Conservation (phyloP, 2,888 invertebrate species). For the Macroteleia sp. region DNA sequence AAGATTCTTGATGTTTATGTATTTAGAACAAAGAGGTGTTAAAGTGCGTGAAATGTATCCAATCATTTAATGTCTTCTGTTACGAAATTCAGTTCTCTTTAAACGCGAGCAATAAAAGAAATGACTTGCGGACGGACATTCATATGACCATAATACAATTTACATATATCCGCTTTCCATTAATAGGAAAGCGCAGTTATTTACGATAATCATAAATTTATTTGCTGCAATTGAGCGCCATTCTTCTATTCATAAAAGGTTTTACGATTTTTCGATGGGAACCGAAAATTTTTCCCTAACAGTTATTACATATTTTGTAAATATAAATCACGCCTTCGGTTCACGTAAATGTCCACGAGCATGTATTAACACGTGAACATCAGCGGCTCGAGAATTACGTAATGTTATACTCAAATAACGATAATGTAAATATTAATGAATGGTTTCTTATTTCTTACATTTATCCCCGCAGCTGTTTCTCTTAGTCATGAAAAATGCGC, state of each 20-base stretch:
- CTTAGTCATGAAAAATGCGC: neutral
- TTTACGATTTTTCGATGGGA: constrained; percentile 28
- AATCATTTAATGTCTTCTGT: constrained; percentile 14
- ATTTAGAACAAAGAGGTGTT: no score
- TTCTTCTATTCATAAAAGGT: constrained; percentile 17
- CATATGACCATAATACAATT: constrained; percentile 30
- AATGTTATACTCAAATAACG: constrained; percentile 5
- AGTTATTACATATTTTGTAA: constrained; percentile 15
- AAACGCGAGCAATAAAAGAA: neutral
- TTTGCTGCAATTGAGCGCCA: neutral
- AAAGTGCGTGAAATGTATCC: constrained; percentile 29
- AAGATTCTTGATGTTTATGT: neutral
- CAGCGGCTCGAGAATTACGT: constrained; percentile 4
- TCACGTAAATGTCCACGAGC: constrained; percentile 14
- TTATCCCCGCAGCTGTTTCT: neutral
- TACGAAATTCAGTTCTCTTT: constrained; percentile 18
- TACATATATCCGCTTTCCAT: constrained; percentile 37
- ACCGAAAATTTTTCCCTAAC: neutral
- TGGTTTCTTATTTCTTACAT: constrained; percentile 1
- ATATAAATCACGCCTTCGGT: constrained; percentile 21
- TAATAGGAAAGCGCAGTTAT: constrained; percentile 25
- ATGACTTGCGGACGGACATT: constrained; percentile 12
- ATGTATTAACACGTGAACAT: constrained; percentile 11
- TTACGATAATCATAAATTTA: constrained; percentile 33
- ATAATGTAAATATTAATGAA: constrained; percentile 24